Conservation (phyloP, 2,113 vertebrate species). For the Pelmatolapia mariae region DNA sequence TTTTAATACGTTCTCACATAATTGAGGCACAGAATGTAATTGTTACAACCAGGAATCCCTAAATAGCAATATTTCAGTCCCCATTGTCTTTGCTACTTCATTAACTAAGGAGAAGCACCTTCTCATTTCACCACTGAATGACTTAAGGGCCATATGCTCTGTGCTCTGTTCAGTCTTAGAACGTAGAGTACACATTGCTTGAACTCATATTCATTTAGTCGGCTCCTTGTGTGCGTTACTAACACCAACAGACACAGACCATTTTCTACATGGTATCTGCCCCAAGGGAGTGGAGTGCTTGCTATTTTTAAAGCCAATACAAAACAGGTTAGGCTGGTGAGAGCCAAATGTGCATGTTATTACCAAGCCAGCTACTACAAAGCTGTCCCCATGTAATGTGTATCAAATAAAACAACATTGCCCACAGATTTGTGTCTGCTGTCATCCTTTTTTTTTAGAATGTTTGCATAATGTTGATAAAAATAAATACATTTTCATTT, state of each 20-base stretch:
- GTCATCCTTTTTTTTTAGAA: neutral
- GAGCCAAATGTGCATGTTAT: neutral
- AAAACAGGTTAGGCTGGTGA: conserved; percentile 3
- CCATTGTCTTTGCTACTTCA: neutral
- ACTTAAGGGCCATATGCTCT: neutral
- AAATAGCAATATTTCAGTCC: neutral
- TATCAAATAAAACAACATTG: neutral
- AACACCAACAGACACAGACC: conserved; percentile 16
- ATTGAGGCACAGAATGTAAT: neutral
- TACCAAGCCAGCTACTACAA: neutral
- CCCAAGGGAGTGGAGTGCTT: neutral
- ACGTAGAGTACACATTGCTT: neutral
- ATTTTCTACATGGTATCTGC: neutral
- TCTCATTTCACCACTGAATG: neutral
- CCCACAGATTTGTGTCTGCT: neutral
- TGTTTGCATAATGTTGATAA: neutral
- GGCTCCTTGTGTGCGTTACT: neutral
- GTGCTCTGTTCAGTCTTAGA: neutral
- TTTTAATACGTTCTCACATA: neutral
- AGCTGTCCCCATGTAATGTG: neutral
- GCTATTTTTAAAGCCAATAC: conserved; percentile 26
- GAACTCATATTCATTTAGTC: neutral
- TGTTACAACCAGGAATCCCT: neutral
- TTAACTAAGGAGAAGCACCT: neutral
- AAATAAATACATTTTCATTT: neutral